Percentiles rank a stretch among this genome's conserved stretches.
These are phyloP conservation scores for Erpetoichthys calabaricus DNA, from an alignment of 2,797 vertebrate species.

Conservation along the genomic window DNA sequence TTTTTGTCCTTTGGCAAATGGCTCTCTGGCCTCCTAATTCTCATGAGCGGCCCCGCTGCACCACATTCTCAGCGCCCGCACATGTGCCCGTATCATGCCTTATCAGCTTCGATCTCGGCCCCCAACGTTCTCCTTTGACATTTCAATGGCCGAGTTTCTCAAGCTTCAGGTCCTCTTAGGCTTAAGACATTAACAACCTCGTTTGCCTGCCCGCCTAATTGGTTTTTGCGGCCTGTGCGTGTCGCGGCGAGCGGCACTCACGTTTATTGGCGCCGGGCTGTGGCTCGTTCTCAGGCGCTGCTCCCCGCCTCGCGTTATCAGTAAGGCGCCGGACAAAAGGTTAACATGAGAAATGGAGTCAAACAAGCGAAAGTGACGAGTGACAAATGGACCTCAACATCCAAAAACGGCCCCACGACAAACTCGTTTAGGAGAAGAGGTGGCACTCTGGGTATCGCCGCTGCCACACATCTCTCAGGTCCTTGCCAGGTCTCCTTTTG, in stretches of 20 bases:
- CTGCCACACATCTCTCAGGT: too few species aligned
- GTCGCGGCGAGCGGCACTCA: neutral
- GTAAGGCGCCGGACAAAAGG: too few species aligned
- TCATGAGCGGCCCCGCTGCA: neutral
- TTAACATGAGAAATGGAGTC: too few species aligned
- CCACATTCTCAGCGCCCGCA: neutral
- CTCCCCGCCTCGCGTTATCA: too few species aligned
- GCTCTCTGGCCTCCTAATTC: neutral
- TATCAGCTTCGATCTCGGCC: conserved; percentile 16
- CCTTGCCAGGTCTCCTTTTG: too few species aligned
- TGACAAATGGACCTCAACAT: too few species aligned
- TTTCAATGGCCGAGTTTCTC: conserved; percentile 17
- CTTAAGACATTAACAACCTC: conserved; percentile 30
- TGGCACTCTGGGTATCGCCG: too few species aligned
- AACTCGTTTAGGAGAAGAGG: too few species aligned
- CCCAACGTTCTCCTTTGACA: conserved; percentile 13
- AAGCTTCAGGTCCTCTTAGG: conserved; percentile 23
- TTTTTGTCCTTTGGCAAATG: conserved; percentile 7
- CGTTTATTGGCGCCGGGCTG: too few species aligned
- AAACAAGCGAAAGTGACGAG: too few species aligned
- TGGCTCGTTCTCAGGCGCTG: too few species aligned
- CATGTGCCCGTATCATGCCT: conserved; percentile 2
- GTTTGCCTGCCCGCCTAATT: conserved; percentile 24
- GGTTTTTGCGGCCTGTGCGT: conserved; percentile 14
- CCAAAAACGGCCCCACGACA: too few species aligned